Conservation (phyloP, 2,888 invertebrate species). For the Parasteatoda lunata region DNA sequence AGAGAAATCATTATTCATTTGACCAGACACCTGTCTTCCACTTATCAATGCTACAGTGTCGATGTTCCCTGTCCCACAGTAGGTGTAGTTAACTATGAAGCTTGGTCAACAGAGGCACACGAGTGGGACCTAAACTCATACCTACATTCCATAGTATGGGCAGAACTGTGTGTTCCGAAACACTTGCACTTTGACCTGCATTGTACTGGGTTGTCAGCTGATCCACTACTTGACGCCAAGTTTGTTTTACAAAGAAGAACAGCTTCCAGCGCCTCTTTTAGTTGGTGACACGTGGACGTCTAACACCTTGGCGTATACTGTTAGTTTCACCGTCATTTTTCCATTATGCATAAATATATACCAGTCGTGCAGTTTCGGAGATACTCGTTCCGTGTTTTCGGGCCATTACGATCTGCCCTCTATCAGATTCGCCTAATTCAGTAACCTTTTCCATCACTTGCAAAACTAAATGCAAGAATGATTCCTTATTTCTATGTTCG, state of each 20-base stretch:
- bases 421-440: neutral
- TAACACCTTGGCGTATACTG: neutral
- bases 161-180: neutral
- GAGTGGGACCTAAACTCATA: too few species aligned
- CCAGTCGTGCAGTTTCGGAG: neutral
- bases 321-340: neutral
- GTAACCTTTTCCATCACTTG: too few species aligned
- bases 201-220: neutral
- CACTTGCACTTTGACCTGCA: neutral
- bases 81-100: too few species aligned
- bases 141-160: too few species aligned
- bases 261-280: neutral
- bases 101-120: too few species aligned
- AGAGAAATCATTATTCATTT: too few species aligned
- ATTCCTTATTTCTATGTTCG: too few species aligned
- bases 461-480: too few species aligned
- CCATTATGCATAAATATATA: neutral
- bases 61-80: too few species aligned
- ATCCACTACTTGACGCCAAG: neutral
- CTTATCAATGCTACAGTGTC: too few species aligned
- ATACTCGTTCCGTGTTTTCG: neutral
- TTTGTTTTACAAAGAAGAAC: neutral
- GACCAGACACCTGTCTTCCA: too few species aligned
- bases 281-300: neutral
- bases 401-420: neutral